phyloP scores from a whole-genome alignment of 1,140 invertebrate genomes.

The Neocloeon triangulifer region DNA sequence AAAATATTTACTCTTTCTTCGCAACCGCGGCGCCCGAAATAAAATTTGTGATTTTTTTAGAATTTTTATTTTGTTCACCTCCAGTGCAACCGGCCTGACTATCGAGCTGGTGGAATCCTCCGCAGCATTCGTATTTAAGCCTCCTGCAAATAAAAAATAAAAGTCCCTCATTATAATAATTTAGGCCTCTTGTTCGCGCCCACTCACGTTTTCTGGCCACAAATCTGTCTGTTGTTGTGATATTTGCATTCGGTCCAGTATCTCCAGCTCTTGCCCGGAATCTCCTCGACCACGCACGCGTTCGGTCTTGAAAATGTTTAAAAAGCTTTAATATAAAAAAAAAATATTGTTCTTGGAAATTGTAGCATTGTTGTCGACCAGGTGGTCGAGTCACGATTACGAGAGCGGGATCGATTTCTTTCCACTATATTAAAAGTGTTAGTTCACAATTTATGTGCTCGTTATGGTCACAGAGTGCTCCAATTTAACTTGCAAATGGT shows the following conservation, averaged over 20 bases:
- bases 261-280: conserved; percentile 18
- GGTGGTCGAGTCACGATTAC: too few species aligned
- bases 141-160: conserved; percentile 17
- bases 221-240: conserved; percentile 21
- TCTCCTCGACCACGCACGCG: conserved; percentile 23
- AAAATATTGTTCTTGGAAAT: conserved; percentile 1
- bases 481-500: neutral
- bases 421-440: too few species aligned
- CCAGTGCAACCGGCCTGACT: conserved; percentile 21
- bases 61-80: conserved; percentile 14
- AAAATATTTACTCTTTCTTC: too few species aligned
- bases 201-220: conserved; percentile 22
- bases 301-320: too few species aligned
- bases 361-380: too few species aligned
- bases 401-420: too few species aligned
- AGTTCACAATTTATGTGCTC: too few species aligned
- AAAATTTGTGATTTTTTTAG: neutral
- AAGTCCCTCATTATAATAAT: too few species aligned
- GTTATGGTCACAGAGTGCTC: neutral
- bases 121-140: conserved; percentile 26
- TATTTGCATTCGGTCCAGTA: conserved; percentile 26
- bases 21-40: neutral
- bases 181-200: too few species aligned
- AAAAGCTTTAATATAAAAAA: too few species aligned
- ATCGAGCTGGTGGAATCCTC: conserved; percentile 20